phyloP scores from a whole-genome alignment of 2,113 vertebrate genomes.

The Phylloscopus whistleri region DNA sequence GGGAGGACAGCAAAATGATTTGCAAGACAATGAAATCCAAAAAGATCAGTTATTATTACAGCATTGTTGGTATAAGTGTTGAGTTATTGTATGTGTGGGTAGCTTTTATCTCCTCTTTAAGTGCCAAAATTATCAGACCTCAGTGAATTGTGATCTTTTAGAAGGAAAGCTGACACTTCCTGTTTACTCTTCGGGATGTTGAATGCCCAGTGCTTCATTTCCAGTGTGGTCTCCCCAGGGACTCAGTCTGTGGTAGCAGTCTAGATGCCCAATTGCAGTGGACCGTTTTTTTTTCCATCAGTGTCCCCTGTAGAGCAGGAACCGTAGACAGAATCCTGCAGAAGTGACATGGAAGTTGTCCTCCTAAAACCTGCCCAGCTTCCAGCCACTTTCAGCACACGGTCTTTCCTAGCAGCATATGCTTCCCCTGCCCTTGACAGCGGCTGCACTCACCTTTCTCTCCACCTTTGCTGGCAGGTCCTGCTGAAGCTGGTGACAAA shows the following conservation, averaged over 20 bases:
- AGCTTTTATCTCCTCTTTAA: background rate
- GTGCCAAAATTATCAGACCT: background rate
- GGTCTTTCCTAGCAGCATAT: background rate
- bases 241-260: background rate
- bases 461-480: constrained; percentile 67
- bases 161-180: background rate
- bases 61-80: background rate
- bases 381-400: background rate
- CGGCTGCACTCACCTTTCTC: background rate
- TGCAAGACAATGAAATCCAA: background rate
- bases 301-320: background rate
- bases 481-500: constrained; percentile 82
- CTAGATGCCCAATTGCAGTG: background rate
- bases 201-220: background rate
- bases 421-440: background rate
- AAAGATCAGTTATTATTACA: background rate
- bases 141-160: background rate
- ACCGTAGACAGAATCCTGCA: background rate
- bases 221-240: background rate
- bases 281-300: background rate
- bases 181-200: background rate
- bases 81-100: background rate
- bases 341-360: background rate
- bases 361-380: background rate
- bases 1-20: background rate